A percentile compares a stretch with the other conserved stretches of the same genome.
Evolutionary conservation across 2,113 vertebrate species (phyloP).

Genomic region (Apodemus speciosus): DNA sequence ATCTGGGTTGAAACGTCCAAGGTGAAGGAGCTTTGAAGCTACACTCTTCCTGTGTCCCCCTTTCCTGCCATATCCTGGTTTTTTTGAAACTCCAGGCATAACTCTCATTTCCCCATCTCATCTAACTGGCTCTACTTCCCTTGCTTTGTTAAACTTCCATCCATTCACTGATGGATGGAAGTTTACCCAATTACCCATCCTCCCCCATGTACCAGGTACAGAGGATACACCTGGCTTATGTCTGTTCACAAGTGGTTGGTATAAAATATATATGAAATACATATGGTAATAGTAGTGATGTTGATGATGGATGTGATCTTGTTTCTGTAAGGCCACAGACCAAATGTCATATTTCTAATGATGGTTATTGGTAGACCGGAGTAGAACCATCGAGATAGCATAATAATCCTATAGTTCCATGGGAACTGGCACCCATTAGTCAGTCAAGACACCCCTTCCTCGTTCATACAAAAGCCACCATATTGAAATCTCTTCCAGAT

Average conservation of each 20-base stretch:
- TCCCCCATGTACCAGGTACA: not conserved
- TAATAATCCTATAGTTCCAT: not conserved
- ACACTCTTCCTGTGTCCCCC: not conserved
- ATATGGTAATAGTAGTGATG: not conserved
- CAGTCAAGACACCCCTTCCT: not conserved
- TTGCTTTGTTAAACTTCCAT: not conserved
- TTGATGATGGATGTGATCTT: not conserved
- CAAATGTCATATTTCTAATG: conserved; percentile 22
- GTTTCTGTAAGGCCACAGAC: not conserved
- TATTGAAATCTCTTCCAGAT: conserved; percentile 13
- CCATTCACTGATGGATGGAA: not conserved
- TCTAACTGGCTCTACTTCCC: not conserved
- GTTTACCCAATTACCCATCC: not conserved
- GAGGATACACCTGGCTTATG: not conserved
- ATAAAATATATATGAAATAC: not conserved
- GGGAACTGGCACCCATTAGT: not conserved
- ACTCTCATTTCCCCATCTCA: not conserved
- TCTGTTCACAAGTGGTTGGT: not conserved
- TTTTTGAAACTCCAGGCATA: conserved; percentile 11
- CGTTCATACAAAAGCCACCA: not conserved
- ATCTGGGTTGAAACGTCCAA: conserved; percentile 37
- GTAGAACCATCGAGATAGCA: conserved; percentile 7
- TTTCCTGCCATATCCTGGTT: not conserved
- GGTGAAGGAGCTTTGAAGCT: conserved; percentile 28
- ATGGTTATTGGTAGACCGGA: not conserved